phyloP scores from a whole-genome alignment of 1,140 invertebrate genomes.

The Drosophila seguyi region DNA sequence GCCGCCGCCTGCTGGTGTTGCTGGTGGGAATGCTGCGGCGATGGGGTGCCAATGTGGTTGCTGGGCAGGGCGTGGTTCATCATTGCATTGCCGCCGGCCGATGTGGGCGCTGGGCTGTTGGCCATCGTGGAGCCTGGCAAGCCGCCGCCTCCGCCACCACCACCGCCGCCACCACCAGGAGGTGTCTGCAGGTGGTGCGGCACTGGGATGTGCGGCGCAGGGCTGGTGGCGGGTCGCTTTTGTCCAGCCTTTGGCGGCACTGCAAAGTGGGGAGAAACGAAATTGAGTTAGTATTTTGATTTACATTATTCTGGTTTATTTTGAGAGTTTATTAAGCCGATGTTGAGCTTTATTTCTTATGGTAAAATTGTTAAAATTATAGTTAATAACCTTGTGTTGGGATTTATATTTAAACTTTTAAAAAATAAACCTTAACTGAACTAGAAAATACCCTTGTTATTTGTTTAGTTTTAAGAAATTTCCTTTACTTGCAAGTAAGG shows the following conservation, averaged over 20 bases:
- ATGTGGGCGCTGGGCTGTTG: constrained; percentile 52
- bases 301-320: neutral
- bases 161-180: constrained; percentile 57
- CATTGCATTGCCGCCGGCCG: constrained; percentile 28
- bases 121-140: constrained; percentile 38
- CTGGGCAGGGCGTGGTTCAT: constrained; percentile 74
- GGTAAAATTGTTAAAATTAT: neutral
- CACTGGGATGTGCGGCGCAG: constrained; percentile 82
- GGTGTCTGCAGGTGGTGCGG: constrained; percentile 82
- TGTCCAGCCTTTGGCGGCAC: constrained; percentile 83
- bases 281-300: neutral
- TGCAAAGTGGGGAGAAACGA: constrained; percentile 38
- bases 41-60: constrained; percentile 78
- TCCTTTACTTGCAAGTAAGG: no score
- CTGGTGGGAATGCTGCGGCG: constrained; percentile 62
- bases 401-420: no score
- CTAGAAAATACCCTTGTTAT: no score
- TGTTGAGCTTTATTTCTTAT: neutral
- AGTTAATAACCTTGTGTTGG: no score
- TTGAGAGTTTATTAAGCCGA: neutral
- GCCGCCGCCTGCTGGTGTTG: constrained; percentile 61
- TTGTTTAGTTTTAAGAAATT: no score
- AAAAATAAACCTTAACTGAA: no score
- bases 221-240: constrained; percentile 83
- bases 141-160: constrained; percentile 48